These are phyloP conservation scores for Nymphalis c-album DNA, from an alignment of 2,888 invertebrate species.

Conservation along the genomic window DNA sequence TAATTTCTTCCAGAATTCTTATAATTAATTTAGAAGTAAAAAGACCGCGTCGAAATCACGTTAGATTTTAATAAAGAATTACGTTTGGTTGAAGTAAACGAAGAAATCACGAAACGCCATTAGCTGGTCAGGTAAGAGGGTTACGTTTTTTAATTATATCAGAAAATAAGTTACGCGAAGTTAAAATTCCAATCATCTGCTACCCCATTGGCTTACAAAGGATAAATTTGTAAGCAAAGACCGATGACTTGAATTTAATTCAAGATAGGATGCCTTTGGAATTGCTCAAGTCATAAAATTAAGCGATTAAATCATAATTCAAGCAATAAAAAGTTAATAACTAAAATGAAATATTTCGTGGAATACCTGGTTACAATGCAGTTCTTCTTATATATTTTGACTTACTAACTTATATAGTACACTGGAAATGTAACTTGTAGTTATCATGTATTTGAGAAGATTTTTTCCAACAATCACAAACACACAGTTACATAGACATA, in stretches of 20 bases:
- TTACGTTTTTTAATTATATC: conserved; percentile 36
- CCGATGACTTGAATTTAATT: conserved; percentile 23
- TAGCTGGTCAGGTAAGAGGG: conserved; percentile 26
- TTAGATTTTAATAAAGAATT: conserved; percentile 27
- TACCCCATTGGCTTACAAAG: conserved; percentile 26
- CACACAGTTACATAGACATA: no score
- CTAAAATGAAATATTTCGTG: no score
- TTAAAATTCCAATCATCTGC: conserved; percentile 24
- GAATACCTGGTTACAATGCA: no score
- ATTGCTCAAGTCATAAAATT: neutral
- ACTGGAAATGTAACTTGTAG: no score
- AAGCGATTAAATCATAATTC: neutral
- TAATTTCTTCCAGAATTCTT: conserved; percentile 2
- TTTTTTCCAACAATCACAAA: no score
- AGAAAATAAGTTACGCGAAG: conserved; percentile 24
- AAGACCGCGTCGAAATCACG: conserved; percentile 7
- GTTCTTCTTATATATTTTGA: no score
- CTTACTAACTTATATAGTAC: no score
- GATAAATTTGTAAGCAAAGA: conserved; percentile 29
- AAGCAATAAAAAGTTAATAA: no score
- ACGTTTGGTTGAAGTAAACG: neutral
- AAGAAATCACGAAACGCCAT: neutral
- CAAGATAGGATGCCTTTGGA: conserved; percentile 15
- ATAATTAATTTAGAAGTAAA: conserved; percentile 17
- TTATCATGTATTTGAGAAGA: no score